Evolutionary conservation across 2,888 invertebrate genomes (phyloP).

Genomic region (Bruchidius siliquastri): DNA sequence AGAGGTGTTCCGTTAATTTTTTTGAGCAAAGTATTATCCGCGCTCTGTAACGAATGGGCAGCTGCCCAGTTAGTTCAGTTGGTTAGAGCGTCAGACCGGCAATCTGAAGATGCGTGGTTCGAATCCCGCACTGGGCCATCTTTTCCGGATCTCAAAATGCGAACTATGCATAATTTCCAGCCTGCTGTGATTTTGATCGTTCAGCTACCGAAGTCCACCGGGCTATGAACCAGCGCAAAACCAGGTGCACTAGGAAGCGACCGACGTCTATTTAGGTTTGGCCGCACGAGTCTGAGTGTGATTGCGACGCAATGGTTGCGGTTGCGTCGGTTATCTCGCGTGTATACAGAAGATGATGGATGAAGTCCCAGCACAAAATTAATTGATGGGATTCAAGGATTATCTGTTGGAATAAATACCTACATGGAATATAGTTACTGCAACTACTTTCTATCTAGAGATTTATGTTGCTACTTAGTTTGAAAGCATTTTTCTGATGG

Average conservation of each 20-base stretch:
- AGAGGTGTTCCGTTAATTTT: too few relatives aligned
- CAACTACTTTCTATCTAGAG: neutral
- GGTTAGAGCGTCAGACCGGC: too few relatives aligned
- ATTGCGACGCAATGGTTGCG: neutral
- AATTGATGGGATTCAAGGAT: neutral
- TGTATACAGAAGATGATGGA: neutral
- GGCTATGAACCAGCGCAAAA: neutral
- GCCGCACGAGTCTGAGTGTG: neutral
- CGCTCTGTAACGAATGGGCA: too few relatives aligned
- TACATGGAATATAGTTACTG: neutral
- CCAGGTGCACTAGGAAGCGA: neutral
- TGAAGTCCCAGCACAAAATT: neutral
- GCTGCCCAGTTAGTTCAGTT: too few relatives aligned
- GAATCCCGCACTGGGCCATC: too few relatives aligned
- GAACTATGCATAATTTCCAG: too few relatives aligned
- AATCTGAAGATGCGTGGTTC: too few relatives aligned
- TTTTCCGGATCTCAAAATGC: too few relatives aligned
- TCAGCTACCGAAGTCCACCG: too few relatives aligned
- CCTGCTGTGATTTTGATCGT: too few relatives aligned
- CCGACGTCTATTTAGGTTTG: neutral
- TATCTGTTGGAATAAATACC: neutral
- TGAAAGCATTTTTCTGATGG: too few relatives aligned
- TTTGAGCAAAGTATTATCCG: too few relatives aligned
- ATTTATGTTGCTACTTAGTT: neutral
- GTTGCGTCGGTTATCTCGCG: neutral